Conservation (phyloP, 1,140 invertebrate genomes). For the Pantala flavescens region DNA sequence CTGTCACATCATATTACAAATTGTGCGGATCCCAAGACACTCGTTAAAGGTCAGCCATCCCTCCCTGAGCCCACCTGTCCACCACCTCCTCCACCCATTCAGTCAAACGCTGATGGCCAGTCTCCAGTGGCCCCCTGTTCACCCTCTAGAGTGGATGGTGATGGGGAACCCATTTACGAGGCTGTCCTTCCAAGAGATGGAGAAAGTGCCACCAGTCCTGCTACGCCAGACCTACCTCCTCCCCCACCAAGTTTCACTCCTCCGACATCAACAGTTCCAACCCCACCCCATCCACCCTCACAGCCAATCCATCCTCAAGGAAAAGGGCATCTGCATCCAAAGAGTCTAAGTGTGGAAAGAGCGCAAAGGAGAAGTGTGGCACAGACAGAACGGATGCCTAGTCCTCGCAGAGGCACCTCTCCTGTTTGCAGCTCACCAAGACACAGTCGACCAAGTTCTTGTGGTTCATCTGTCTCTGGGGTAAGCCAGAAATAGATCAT, state of each 20-base stretch:
- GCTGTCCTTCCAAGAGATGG: slow-evolving; percentile 60
- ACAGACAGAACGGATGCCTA: neutral
- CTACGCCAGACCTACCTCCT: slow-evolving; percentile 19
- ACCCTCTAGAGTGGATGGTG: slow-evolving; percentile 27
- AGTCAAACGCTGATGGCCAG: slow-evolving; percentile 33
- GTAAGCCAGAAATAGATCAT: too few relatives aligned
- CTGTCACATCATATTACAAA: neutral
- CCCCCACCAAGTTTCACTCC: slow-evolving; percentile 28
- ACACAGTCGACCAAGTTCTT: slow-evolving; percentile 34
- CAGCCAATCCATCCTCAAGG: slow-evolving; percentile 20
- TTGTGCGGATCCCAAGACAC: neutral
- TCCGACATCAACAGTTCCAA: slow-evolving; percentile 36
- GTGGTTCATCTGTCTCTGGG: slow-evolving; percentile 28
- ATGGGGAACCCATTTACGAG: slow-evolving; percentile 72
- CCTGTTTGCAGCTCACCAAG: slow-evolving; percentile 30
- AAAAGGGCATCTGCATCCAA: slow-evolving; percentile 27
- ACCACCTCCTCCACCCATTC: slow-evolving; percentile 51
- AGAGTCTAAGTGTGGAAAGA: slow-evolving; percentile 28
- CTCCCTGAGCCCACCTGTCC: slow-evolving; percentile 63
- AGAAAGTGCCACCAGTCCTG: slow-evolving; percentile 29
- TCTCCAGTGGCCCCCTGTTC: slow-evolving; percentile 19
- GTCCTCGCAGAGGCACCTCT: neutral
- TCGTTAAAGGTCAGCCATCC: slow-evolving; percentile 40
- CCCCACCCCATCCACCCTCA: slow-evolving; percentile 36
- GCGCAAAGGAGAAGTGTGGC: slow-evolving; percentile 6